phyloP scores from a whole-genome alignment of 2,888 invertebrate genomes.

The Exocentrus adspersus region DNA sequence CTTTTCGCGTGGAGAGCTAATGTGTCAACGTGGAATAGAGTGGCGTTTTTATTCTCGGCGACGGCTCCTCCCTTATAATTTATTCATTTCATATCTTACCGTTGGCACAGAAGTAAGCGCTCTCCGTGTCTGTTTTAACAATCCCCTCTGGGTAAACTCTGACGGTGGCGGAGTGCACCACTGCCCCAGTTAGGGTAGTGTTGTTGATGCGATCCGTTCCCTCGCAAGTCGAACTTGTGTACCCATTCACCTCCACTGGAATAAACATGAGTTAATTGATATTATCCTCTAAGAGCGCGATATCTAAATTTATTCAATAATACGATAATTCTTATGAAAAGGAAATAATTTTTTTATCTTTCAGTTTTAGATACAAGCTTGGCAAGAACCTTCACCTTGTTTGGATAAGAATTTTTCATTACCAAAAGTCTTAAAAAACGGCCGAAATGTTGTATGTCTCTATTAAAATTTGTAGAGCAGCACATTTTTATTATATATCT shows the following conservation, averaged over 20 bases:
- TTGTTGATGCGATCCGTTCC: constrained; percentile 68
- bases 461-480: too few relatives aligned
- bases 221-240: constrained; percentile 72
- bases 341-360: too few relatives aligned
- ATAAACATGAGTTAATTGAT: constrained; percentile 43
- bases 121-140: constrained; percentile 73
- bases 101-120: constrained; percentile 76
- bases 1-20: background rate
- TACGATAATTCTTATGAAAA: too few relatives aligned
- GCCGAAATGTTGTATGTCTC: too few relatives aligned
- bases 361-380: too few relatives aligned
- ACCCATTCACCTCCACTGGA: constrained; percentile 75
- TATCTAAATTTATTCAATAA: too few relatives aligned
- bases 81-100: constrained; percentile 60
- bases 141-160: constrained; percentile 72
- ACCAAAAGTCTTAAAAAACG: too few relatives aligned
- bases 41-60: constrained; percentile 5
- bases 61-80: constrained; percentile 12
- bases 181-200: constrained; percentile 71
- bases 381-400: too few relatives aligned
- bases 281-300: too few relatives aligned
- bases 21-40: constrained; percentile 13
- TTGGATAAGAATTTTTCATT: too few relatives aligned
- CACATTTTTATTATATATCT: too few relatives aligned
- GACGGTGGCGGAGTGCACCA: constrained; percentile 70